Evolutionary conservation across 2,113 vertebrate species (phyloP), one percentile per base, ranked within the genome.

Genomic region (Phylloscopus whistleri): DNA sequence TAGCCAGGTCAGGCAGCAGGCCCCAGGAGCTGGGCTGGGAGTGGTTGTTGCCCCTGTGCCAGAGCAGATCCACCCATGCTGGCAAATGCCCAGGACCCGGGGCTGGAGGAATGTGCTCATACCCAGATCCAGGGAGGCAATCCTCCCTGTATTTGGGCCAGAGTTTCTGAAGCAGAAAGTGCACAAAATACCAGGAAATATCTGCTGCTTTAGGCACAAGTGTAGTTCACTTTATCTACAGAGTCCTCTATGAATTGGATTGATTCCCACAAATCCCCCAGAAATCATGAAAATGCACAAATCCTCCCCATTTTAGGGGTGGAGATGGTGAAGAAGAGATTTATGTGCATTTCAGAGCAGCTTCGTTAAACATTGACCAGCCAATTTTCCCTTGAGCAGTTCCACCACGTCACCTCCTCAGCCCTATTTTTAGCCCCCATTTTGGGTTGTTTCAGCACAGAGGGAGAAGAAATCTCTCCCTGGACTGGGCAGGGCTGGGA

Each of bases 21-120:
- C 0, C 0, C 39, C 4, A 1, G 28, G 67, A 35, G 11, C 72
- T 14, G 7, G 20, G 44, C 72, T 14, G 6, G 20, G 44, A 82
- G 19, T 2, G 0, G 24, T 1, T 1, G 2, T 26, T 81, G 68
- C 56, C 60, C 70, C 59, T 58, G 70, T 16, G 3, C 43, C 35
- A 28, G 51, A 74, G 46, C 51, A 30, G 64, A 74, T 70, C 74
- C 2, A 5, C 30, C 64, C 31, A 1, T 0, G 0, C 30, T 94
- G 91, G 60, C 86, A 58, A 35, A 52, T 0, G 3, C 66, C 41
- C 86, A 82, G 55, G 17, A 13, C 27, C 39, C 0, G 0, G 89
- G 59, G 72, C 60, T 44, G 51, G 41, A 51, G 91, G 74, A 84
- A 56, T 60, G 7, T 76, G 44, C 41, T 89, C 3, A 2, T 31